Base-by-base conservation (phyloP, 2,113 vertebrate genomes). In the Serinus canaria region DNA sequence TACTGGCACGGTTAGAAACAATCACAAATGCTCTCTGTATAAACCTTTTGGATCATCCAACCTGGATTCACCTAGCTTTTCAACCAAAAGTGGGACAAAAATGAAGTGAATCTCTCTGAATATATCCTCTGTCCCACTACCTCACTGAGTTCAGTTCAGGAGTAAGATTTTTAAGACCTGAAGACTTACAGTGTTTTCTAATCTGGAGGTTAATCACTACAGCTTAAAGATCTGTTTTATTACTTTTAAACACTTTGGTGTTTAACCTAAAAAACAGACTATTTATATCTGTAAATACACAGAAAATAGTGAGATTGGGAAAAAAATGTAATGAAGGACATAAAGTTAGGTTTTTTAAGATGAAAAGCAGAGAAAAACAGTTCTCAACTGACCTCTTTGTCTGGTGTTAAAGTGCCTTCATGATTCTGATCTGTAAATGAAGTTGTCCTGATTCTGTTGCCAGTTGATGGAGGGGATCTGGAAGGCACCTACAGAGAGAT, bases 321-420 rank as follows among this genome's bases (percentile, higher is more conserved):
- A 75, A 73, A 44, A n/a, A 64, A 52, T 10, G 23, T 47, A 55
- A 79, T 22, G 5, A 62, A 58, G 13, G 8, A 39, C 7, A 73
- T 3, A 47, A 52, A 84, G 23, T 33, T 55, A 64, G 37, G 5
- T 9, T 53, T 70, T 47, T 24, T 28, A 72, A 86, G 17, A 27
- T 56, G 47, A 80, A 82, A 64, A 90, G 25, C 9, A 74, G 20
- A 77, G 60, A 66, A 84, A 89, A 91, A 18, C 15, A 44, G 31
- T 72, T 92, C 44, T 92, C 55, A 94, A 87, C 98, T 97, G 92
- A 99, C 99, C 99, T 99, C 99, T 98, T 98, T 98, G 89, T 99
- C 98, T 67, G 98, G 98, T 83, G 97, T 94, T 76, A 92, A 95
- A 33, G 95, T 94, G 69, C 92, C 90, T 88, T 98, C 98, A 90